These are phyloP conservation scores for Dendroctonus ponderosae DNA, from an alignment of 1,140 invertebrate species.

Conservation along the genomic window DNA sequence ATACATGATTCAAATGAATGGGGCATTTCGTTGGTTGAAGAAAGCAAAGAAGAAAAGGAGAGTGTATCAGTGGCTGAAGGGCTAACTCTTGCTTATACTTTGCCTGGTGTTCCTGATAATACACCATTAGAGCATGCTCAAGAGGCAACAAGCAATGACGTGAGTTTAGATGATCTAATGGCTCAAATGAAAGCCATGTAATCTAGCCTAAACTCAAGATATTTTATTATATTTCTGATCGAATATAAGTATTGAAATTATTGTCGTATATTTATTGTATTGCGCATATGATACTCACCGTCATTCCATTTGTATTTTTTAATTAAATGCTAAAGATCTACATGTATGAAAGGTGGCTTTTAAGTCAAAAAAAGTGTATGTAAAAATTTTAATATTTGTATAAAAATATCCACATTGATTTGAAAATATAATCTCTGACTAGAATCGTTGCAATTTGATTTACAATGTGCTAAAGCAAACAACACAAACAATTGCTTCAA, in stretches of 20 bases:
- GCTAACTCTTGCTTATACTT: slow-evolving; percentile 65
- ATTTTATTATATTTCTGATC: no score
- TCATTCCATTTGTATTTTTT: no score
- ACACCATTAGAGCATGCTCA: slow-evolving; percentile 40
- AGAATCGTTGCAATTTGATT: no score
- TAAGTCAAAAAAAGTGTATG: no score
- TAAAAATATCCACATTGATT: slow-evolving; percentile 5
- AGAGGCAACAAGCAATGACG: slow-evolving; percentile 50
- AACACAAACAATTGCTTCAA: no score
- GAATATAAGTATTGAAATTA: no score
- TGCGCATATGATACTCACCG: no score
- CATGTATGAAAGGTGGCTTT: no score
- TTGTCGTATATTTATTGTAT: no score
- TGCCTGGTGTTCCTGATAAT: slow-evolving; percentile 51
- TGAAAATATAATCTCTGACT: background rate
- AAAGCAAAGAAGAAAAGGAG: slow-evolving; percentile 57
- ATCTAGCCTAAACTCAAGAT: slow-evolving; percentile 1
- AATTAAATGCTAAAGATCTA: no score
- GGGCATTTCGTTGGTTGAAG: slow-evolving; percentile 76
- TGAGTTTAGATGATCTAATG: slow-evolving; percentile 84
- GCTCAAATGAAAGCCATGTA: slow-evolving; percentile 83
- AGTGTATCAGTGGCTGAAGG: slow-evolving; percentile 59
- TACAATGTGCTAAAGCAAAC: no score
- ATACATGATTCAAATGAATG: slow-evolving; percentile 90
- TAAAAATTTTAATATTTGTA: background rate